These are phyloP conservation scores for Anadara kagoshimensis DNA, from an alignment of 1,140 invertebrate genomes.

Conservation along the genomic window DNA sequence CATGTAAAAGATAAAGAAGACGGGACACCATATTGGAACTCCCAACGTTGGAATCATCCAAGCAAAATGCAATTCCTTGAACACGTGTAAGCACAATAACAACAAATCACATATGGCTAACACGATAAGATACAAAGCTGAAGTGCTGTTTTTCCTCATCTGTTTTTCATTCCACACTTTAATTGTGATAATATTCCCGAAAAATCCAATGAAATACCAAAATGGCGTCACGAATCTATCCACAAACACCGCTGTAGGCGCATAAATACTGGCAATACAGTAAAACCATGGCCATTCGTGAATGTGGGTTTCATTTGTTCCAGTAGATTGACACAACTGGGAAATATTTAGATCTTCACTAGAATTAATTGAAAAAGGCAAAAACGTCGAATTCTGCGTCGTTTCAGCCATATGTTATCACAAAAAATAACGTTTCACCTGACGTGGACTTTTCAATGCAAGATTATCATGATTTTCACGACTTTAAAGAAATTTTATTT, in stretches of 20 bases:
- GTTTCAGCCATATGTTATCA: too few relatives aligned
- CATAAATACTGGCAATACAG: conserved; percentile 10
- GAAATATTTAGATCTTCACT: too few relatives aligned
- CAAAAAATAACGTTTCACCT: too few relatives aligned
- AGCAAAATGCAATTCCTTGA: conserved; percentile 51
- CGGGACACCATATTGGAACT: conserved; percentile 45
- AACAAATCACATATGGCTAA: conserved; percentile 61
- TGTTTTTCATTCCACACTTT: conserved; percentile 57
- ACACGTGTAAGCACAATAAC: conserved; percentile 57
- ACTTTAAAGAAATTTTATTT: too few relatives aligned
- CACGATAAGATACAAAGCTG: conserved; percentile 63
- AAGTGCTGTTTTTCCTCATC: conserved; percentile 62
- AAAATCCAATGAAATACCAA: conserved; percentile 62
- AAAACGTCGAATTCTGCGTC: too few relatives aligned
- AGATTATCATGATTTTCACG: too few relatives aligned
- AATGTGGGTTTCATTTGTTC: too few relatives aligned
- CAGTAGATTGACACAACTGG: too few relatives aligned
- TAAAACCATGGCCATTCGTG: conserved; percentile 1
- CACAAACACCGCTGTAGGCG: conserved; percentile 39
- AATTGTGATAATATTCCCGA: conserved; percentile 62
- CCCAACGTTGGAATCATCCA: conserved; percentile 51
- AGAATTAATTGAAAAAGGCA: too few relatives aligned
- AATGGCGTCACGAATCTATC: conserved; percentile 51
- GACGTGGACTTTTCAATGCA: too few relatives aligned
- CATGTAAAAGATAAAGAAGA: conserved; percentile 55